These are phyloP conservation scores for Oophaga pumilio DNA, from an alignment of 2,113 vertebrate species.

Conservation along the genomic window DNA sequence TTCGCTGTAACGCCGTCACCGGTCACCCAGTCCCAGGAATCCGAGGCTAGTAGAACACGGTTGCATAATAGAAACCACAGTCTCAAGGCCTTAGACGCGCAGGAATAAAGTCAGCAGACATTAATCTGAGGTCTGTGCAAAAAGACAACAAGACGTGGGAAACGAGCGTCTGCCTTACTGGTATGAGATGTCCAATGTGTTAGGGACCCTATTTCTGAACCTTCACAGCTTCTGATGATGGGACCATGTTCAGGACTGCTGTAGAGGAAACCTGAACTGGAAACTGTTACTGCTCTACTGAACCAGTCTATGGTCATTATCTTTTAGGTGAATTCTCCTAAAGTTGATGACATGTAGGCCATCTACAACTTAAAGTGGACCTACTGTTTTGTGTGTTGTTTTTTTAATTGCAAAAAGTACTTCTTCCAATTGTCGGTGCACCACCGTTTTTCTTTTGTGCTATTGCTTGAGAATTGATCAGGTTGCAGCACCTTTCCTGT, in stretches of 20 bases:
- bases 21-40: neutral
- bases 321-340: neutral
- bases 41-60: neutral
- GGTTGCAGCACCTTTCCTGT: too few relatives aligned
- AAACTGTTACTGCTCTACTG: too few relatives aligned
- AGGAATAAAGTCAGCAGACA: neutral
- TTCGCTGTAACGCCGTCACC: neutral
- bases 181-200: too few relatives aligned
- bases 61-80: slow-evolving; percentile 24
- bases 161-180: neutral
- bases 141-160: neutral
- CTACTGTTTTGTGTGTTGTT: too few relatives aligned
- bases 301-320: neutral
- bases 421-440: too few relatives aligned
- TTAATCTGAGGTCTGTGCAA: neutral
- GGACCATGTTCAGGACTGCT: too few relatives aligned
- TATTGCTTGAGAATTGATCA: too few relatives aligned
- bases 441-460: too few relatives aligned
- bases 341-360: neutral
- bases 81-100: neutral
- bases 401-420: too few relatives aligned
- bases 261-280: too few relatives aligned
- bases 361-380: neutral
- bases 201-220: too few relatives aligned
- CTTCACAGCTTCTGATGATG: too few relatives aligned